These are phyloP conservation scores for Pemphredon lugubris DNA, from an alignment of 2,888 invertebrate genomes.

Conservation along the genomic window DNA sequence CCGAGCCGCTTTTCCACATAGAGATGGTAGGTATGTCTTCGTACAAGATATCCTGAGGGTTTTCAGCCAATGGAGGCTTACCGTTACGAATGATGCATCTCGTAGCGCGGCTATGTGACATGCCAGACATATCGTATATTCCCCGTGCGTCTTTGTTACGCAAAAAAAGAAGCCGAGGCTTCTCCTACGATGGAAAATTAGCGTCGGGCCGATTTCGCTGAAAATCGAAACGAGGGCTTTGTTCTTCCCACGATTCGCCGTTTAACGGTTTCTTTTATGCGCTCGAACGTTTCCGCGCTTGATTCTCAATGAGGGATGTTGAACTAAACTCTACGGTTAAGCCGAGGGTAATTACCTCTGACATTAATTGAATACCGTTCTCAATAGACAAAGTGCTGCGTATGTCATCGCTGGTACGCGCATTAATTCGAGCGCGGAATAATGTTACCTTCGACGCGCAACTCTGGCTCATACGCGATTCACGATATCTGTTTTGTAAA, in stretches of 20 bases:
- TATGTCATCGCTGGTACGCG: conserved; percentile 6
- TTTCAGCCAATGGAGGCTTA: conserved; percentile 52
- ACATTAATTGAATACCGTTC: conserved; percentile 8
- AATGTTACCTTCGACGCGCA: conserved; percentile 15
- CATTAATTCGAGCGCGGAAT: conserved; percentile 16
- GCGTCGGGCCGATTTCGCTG: too few species aligned
- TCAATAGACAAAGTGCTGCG: conserved; percentile 6
- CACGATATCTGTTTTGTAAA: conserved; percentile 4
- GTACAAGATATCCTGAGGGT: conserved; percentile 53
- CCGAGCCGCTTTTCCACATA: conserved; percentile 70
- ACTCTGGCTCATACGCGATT: not conserved
- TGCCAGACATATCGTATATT: conserved; percentile 20
- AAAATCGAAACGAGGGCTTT: too few species aligned
- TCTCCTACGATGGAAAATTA: too few species aligned
- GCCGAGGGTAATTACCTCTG: conserved; percentile 5
- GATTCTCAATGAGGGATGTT: too few species aligned
- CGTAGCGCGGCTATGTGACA: conserved; percentile 25
- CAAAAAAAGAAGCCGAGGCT: too few species aligned
- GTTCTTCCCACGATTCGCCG: too few species aligned
- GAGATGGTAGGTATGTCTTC: conserved; percentile 53
- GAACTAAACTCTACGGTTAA: too few species aligned
- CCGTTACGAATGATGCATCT: conserved; percentile 48
- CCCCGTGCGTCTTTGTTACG: conserved; percentile 11
- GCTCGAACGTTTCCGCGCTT: too few species aligned
- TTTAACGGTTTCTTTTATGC: too few species aligned